phyloP scores from a whole-genome alignment of 2,888 invertebrate species.

The Drosophila engyochracea region DNA sequence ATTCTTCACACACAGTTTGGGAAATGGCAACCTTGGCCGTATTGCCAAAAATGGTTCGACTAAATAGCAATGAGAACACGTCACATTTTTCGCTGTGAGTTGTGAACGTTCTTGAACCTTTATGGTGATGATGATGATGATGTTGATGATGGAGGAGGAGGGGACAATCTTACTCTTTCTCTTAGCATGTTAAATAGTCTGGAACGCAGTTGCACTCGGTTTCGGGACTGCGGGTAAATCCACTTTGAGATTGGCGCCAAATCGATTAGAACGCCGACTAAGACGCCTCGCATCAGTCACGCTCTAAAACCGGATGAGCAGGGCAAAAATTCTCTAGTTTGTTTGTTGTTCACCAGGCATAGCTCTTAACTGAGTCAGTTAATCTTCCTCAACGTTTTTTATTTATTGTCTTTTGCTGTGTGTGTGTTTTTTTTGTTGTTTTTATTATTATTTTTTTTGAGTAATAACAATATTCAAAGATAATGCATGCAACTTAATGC shows the following conservation, averaged over 20 bases:
- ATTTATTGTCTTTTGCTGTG: constrained; percentile 1
- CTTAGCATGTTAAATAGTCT: constrained; percentile 57
- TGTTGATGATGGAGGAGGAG: background rate
- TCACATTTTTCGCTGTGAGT: constrained; percentile 35
- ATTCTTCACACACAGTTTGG: constrained; percentile 49
- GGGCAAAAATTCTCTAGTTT: constrained; percentile 30
- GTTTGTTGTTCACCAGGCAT: constrained; percentile 43
- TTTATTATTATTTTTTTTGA: constrained; percentile 5
- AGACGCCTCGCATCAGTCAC: constrained; percentile 29
- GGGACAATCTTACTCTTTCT: constrained; percentile 3
- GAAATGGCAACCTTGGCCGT: constrained; percentile 65
- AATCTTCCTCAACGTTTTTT: background rate
- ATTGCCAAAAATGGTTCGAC: constrained; percentile 45
- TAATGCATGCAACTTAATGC: constrained; percentile 72
- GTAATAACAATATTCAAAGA: constrained; percentile 32
- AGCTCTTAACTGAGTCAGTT: constrained; percentile 66
- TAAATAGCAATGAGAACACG: constrained; percentile 44
- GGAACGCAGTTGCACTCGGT: constrained; percentile 60
- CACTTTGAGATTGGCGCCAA: constrained; percentile 59
- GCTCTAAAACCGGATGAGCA: constrained; percentile 65
- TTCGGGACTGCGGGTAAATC: constrained; percentile 23
- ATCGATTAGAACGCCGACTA: constrained; percentile 59
- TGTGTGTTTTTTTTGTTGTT: background rate
- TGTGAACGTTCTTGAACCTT: constrained; percentile 67
- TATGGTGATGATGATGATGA: background rate